Evolutionary conservation across 2,888 invertebrate genomes (phyloP).

Genomic region (Tineola bisselliella): DNA sequence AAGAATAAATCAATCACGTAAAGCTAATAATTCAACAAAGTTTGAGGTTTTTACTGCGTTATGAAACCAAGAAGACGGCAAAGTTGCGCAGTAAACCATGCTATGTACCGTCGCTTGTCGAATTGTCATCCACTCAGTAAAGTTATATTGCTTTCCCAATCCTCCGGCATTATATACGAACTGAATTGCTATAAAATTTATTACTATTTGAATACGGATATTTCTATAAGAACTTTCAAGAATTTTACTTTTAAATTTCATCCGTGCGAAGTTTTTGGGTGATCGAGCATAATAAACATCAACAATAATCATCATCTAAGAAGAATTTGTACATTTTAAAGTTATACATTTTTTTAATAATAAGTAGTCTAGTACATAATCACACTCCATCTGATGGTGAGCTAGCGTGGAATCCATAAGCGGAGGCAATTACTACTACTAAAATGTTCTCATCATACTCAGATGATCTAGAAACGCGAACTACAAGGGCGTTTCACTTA

Average conservation of each 20-base stretch:
- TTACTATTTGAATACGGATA: conserved; percentile 16
- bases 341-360: too few relatives aligned
- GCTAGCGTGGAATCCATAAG: neutral
- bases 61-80: conserved; percentile 20
- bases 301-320: too few relatives aligned
- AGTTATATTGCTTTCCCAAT: conserved; percentile 22
- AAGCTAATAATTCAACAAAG: conserved; percentile 20
- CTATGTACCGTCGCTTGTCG: conserved; percentile 22
- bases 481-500: neutral
- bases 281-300: too few relatives aligned
- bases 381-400: neutral
- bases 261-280: too few relatives aligned
- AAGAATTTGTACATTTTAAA: too few relatives aligned
- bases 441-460: too few relatives aligned
- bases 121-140: conserved; percentile 23
- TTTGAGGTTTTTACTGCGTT: conserved; percentile 23
- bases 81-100: conserved; percentile 27
- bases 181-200: conserved; percentile 24
- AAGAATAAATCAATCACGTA: conserved; percentile 20
- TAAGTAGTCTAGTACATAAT: too few relatives aligned
- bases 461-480: neutral
- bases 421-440: too few relatives aligned
- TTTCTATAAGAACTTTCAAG: neutral
- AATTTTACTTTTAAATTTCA: neutral
- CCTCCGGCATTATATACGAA: neutral